Evolutionary conservation across 2,888 invertebrate genomes (phyloP), one percentile per base, ranked within the genome.

Genomic region (Aphrophora alni): DNA sequence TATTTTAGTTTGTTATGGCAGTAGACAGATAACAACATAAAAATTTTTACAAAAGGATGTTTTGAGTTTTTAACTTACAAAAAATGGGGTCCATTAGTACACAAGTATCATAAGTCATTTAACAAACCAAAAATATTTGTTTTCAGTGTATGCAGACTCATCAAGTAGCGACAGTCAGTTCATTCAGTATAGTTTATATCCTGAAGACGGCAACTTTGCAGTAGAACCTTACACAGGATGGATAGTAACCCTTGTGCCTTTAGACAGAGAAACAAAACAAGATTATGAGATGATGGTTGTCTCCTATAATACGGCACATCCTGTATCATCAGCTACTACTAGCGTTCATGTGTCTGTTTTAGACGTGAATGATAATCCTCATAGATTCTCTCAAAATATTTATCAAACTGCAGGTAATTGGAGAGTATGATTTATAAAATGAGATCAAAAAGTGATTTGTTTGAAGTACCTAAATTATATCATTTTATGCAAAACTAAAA

Each of bases 331-430:
- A 3, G 17, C 71, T 71, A 71, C 3, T 2, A n/a, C 26, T 26
- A 14, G 14, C 14, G 28, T 75, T 0, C 17, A 4, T 10, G 27
- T 75, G 1, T 25, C 38, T 75, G 17, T 79, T n/a, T 38, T 72
- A 1, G 78, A 79, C 24, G 59, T 74, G 38, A 79, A 79, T 28
- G 78, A 79, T 28, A 79, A 79, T n/a, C 74, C 74, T 0, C 78
- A 74, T 21, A 28, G 51, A 0, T 79, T 79, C 24, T 38, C 25
- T n/a, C 78, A 73, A 27, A 69, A 74, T 4, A 68, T 73, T 17
- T 79, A 79, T 69, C 51, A 68, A 8, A 74, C 74, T 2, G 78
- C 78, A 27, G 78, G 78, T 79, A 33, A 51, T 8, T 33, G 38
- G 10, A 27, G 21, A 24, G 8, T 33, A 33, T 33, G 33, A 5